Base-by-base conservation (phyloP, 2,888 invertebrate genomes). In the Formica aserva region DNA sequence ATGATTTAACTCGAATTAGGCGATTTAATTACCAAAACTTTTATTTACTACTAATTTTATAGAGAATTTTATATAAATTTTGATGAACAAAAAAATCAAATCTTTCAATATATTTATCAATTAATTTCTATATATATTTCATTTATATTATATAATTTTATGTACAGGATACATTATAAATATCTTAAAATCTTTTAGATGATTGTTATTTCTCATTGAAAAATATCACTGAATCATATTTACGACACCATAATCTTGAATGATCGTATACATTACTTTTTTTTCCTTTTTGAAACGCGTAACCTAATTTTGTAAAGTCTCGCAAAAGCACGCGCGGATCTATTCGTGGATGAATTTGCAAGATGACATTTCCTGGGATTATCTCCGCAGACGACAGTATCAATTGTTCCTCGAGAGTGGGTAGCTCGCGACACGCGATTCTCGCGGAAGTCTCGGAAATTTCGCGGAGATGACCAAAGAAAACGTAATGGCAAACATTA, bases 381-480 rank as follows among this genome's bases (percentile, higher is more conserved):
- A 88, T 86, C 88, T 65, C 38, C 63, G 78, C 65, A 80, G 84
- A 83, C 77, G 41, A 72, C 52, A 78, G 72, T 22, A 69, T 66
- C 86, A 84, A 88, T 86, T 88, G 82, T 76, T 76, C 18, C 32
- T 71, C 72, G 66, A 88, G 82, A 85, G 88, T 88, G 88, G 88
- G 85, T 85, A 88, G 88, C 75, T 29, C 60, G 74, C 41, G 69
- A 81, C 60, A 60, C 60, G 72, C 60, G 82, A 86, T 86, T 83
- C 76, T 82, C 80, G 60, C 86, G 77, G 41, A 84, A 77, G 66
- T 57, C 85, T 65, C 84, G 74, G 81, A 85, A 88, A 82, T 82
- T 66, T 65, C 57, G 57, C 69, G n/a, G n/a, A 26, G 38, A 67
- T 13, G 32, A 57, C 9, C 5, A 15, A 69, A 41, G 29, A 67